Base-by-base conservation (phyloP, 2,113 vertebrate genomes). In the Dermatemys mawii region DNA sequence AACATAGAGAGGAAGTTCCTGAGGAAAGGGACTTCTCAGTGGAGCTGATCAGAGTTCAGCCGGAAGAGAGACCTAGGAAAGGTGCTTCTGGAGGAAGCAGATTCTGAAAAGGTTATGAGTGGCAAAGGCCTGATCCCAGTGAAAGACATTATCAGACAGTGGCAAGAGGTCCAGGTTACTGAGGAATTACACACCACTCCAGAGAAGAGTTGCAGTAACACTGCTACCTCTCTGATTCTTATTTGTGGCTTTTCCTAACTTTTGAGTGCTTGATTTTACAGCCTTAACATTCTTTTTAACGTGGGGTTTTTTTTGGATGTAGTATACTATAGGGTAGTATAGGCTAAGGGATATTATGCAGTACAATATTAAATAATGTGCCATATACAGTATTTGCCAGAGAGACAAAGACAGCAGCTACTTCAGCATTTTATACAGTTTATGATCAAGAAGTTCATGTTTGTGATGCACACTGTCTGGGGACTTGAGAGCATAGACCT, bases 401-500 rank as follows among this genome's bases (percentile, higher is more conserved):
- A 5, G 35, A 32, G 51, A 13, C 8, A 51, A 84, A 79, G 57
- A 93, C 4, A 60, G 4, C 29, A 10, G 7, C 13, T 87, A 89
- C 53, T 46, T 76, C 60, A 17, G 46, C 32, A 63, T 63, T 63
- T 93, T 78, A 73, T 50, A 24, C 63, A 82, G 9, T 86, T 95
- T 82, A 38, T 63, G 46, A 73, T 29, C 78, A 63, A 38, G 86
- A 73, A 13, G 54, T 21, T 49, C 78, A 13, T 22, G 76, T 73
- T 46, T 50, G 49, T 82, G 73, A 80, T 53, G 82, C 83, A 48
- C 24, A 8, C 27, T 50, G 19, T 41, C 63, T 96, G 84, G 60
- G 95, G 93, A 44, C 19, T 81, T 83, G 48, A 83, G 67, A 88
- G 26, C 84, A 79, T 78, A 79, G 46, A 93, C 81, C 51, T 82